Conservation (phyloP, 2,113 vertebrate genomes). For the Oncorhynchus kisutch region DNA sequence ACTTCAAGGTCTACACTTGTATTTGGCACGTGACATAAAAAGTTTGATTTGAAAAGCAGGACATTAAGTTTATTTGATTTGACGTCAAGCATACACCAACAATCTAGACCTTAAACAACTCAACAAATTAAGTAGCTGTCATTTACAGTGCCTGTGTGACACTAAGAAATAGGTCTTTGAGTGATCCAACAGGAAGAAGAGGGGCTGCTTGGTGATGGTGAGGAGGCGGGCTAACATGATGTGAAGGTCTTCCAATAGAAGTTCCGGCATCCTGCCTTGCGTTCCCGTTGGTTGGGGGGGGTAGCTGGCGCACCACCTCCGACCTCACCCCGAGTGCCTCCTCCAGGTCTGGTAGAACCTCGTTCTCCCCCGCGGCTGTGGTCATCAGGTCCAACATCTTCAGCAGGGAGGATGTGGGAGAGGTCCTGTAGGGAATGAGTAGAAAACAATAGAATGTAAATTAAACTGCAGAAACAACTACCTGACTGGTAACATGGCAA, state of each 20-base stretch:
- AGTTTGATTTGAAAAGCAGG: too few species aligned
- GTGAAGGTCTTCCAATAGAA: slow-evolving; percentile 84
- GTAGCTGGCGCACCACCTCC: slow-evolving; percentile 60
- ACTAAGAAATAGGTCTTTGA: neutral
- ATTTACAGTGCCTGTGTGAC: neutral
- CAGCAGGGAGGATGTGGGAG: slow-evolving; percentile 50
- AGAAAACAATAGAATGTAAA: neutral
- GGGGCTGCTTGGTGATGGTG: too few species aligned
- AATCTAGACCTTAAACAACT: neutral
- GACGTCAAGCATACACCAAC: neutral
- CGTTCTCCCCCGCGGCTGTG: slow-evolving; percentile 12
- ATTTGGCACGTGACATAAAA: too few species aligned
- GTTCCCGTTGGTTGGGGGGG: slow-evolving; percentile 62
- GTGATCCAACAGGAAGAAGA: neutral
- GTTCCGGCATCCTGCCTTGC: slow-evolving; percentile 76
- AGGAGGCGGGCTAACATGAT: slow-evolving; percentile 62
- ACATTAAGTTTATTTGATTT: too few species aligned
- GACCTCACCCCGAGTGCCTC: slow-evolving; percentile 34
- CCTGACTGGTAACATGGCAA: too few species aligned
- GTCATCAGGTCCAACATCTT: slow-evolving; percentile 57
- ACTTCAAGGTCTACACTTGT: too few species aligned
- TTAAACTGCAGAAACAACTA: neutral
- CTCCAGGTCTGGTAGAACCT: slow-evolving; percentile 37
- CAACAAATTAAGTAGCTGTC: neutral
- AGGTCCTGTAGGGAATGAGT: slow-evolving; percentile 51